phyloP scores from a whole-genome alignment of 2,113 vertebrate genomes.

The Bambusicola thoracicus region DNA sequence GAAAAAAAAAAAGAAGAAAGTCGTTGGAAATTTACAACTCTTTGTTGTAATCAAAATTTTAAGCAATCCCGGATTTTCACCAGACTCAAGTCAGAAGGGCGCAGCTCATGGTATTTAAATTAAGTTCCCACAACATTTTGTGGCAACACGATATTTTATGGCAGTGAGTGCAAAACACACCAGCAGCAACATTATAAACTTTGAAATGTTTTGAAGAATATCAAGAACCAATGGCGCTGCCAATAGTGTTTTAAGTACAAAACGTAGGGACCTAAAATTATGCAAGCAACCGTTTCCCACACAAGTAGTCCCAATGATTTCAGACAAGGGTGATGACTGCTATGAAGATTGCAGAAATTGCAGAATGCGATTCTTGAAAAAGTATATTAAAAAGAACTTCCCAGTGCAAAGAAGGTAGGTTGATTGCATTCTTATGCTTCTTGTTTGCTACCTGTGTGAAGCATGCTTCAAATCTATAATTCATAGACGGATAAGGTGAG shows the following conservation, averaged over 20 bases:
- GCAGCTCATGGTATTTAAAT: conserved; percentile 56
- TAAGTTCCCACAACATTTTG: conserved; percentile 56
- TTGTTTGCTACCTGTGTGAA: conserved; percentile 15
- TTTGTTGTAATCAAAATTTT: background rate
- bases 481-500: conserved; percentile 30
- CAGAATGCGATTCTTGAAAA: background rate
- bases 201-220: conserved; percentile 44
- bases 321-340: background rate
- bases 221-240: conserved; percentile 15
- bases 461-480: conserved; percentile 59
- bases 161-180: conserved; percentile 63
- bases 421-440: background rate
- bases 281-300: conserved; percentile 47
- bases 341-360: background rate
- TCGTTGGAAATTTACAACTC: background rate
- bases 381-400: background rate
- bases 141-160: conserved; percentile 38
- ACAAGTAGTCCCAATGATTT: background rate
- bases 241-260: conserved; percentile 20
- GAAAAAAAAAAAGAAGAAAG: background rate
- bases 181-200: conserved; percentile 64
- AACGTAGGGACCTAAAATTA: background rate
- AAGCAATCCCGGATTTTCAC: background rate
- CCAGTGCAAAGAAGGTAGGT: conserved; percentile 9
- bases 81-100: background rate